Base-by-base conservation (phyloP, 2,888 invertebrate genomes). In the Calameuta filiformis region DNA sequence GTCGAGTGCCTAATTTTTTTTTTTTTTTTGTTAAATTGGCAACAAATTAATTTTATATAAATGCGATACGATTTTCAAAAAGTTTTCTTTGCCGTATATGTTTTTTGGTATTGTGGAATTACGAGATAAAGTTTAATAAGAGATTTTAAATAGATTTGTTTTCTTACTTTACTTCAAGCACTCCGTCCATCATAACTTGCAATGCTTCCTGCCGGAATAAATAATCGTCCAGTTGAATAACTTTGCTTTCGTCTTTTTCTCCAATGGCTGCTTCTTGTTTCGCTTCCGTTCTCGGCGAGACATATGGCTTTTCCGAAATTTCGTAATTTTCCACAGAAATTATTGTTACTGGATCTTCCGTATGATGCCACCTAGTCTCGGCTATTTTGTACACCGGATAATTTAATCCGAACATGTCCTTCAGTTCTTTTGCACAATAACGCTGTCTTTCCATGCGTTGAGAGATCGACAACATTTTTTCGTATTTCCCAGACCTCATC, bases 101-200 rank as follows among this genome's bases (percentile, higher is more conserved):
- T n/a, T 69, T 71, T 23, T n/a, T 12, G 71, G 15, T 6, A 71
- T 71, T 71, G 9, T 11, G 33, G n/a, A n/a, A 15, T 71, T n/a
- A 0, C 6, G 40, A 15, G 4, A 4, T 71, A n/a, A 71, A n/a
- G 3, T 74, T 68, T 34, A 11, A 4, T 30, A 68, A 68, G 15
- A 77, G n/a, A 15, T 23, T 73, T 68, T 11, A 76, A 68, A 79
- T 6, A 73, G 11, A 33, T 31, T 1, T n/a, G 0, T 12, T 71
- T 40, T 31, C 56, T 76, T 76, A 90, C 90, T 85, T 86, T 76
- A 96, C 94, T 92, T 97, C 97, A 68, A 98, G 92, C 31, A 97
- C 96, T 1, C 97, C 97, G 87, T 97, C 97, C 97, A 97, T 97
- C 96, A 97, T 97, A 0, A 93, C 93, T 31, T 95, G 93, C 31